Evolutionary conservation across 2,797 vertebrate species (phyloP).

Genomic region (Borostomias antarcticus): DNA sequence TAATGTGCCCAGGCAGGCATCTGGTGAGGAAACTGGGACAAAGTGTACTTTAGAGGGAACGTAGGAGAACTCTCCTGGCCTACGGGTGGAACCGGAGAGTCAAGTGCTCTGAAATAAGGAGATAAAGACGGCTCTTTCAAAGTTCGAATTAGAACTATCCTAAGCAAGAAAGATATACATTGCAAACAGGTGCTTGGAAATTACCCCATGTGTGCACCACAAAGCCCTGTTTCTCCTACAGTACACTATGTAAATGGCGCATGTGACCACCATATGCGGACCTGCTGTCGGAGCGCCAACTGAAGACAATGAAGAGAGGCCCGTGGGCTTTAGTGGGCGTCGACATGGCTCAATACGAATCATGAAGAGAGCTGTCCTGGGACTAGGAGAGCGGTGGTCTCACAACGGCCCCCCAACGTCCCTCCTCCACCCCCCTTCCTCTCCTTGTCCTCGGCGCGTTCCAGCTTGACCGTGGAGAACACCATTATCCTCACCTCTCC

Average conservation of each 20-base stretch:
- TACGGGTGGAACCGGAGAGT: conserved; percentile 64
- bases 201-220: conserved; percentile 23
- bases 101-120: conserved; percentile 64
- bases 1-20: conserved; percentile 66
- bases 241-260: conserved; percentile 12
- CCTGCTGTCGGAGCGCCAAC: conserved; percentile 10
- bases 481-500: conserved; percentile 72
- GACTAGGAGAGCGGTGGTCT: conserved; percentile 37
- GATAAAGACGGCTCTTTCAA: conserved; percentile 66
- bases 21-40: conserved; percentile 79
- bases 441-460: conserved; percentile 34
- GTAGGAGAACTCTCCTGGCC: conserved; percentile 71
- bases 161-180: conserved; percentile 27
- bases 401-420: conserved; percentile 58
- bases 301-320: conserved; percentile 15
- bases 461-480: conserved; percentile 55
- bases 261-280: conserved; percentile 10
- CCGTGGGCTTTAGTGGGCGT: conserved; percentile 16
- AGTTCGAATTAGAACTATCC: conserved; percentile 49
- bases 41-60: conserved; percentile 77
- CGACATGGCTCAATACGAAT: conserved; percentile 54
- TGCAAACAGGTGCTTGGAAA: conserved; percentile 39
- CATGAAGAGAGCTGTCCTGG: conserved; percentile 27
- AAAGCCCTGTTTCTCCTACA: no score
- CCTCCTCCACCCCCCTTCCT: conserved; percentile 39